Evolutionary conservation across 1,140 invertebrate species (phyloP), one percentile per base, ranked within the genome.

Genomic region (Cotesia glomerata): DNA sequence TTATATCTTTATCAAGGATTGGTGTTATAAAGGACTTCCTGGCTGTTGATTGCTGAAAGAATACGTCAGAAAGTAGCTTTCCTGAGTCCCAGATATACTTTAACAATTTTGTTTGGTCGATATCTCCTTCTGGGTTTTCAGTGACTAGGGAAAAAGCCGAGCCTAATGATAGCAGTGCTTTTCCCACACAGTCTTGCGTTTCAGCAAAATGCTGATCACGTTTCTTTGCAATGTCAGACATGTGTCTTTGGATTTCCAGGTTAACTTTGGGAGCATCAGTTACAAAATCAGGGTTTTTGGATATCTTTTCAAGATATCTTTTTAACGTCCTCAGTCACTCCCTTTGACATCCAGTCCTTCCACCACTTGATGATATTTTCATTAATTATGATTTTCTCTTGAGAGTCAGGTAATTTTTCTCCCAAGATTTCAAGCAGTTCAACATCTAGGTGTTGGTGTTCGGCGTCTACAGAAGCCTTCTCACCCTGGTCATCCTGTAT

Each of bases 201-300:
- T 67, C 59, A 14, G 16, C 16, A 72, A 73, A 76, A 72, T 76
- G 68, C 66, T 73, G 64, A 51, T 79, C 74, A 18, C 76, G 39
- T 64, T 71, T 74, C 14, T 56, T 72, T 8, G 72, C 72, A 3
- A 54, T 52, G 7, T 73, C 74, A 2, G 69, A 67, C 45, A 77
- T 58, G n/a, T n/a, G n/a, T n/a, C n/a, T n/a, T 3, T 71, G 69
- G 1, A 79, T 64, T 16, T 73, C 69, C 2, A 64, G 63, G 32
- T 77, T 77, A 3, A 77, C 63, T 16, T 76, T 72, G 35, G 73
- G 77, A 39, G 73, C 75, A 52, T 74, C 72, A 13, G 75, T n/a
- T n/a, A n/a, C n/a, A n/a, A n/a, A n/a, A n/a, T n/a, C 18, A 35
- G 8, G 34, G 66, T 52, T 74, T 8, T 70, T 16, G 62, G 63